Base-by-base conservation (phyloP, 2,113 vertebrate genomes). In the Taurulus bubalis region DNA sequence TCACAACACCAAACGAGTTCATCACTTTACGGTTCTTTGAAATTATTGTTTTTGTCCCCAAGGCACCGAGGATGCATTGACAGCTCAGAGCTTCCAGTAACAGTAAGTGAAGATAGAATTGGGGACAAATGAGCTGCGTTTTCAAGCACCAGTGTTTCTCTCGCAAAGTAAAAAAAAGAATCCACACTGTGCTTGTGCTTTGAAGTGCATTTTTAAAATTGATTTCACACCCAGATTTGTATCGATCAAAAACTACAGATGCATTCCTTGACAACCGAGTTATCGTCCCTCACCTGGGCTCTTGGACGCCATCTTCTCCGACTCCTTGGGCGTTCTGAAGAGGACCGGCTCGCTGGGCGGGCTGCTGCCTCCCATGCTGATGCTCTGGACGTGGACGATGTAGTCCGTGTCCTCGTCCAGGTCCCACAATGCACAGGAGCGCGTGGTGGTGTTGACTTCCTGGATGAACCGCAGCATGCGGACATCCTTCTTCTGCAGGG, bases 401-500 rank as follows among this genome's bases (percentile, higher is more conserved):
- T 99, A 99, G 85, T 98, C 97, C 0, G 97, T 99, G 94, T 99
- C 97, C 91, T 98, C 96, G 77, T 99, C 97, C 91, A 99, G 95
- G 88, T 98, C 98, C 98, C 98, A 98, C 82, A 99, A 91, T 58
- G 96, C 96, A 65, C 98, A 99, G 3, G 98, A 98, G 86, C 97
- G 97, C 3, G 97, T 98, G 93, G 98, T 98, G 85, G 98, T 98
- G 95, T 99, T 99, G 91, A 98, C 97, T 79, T 99, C 98, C 95
- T 98, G 97, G 94, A 98, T 99, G 94, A 98, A 97, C 78, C 98
- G 95, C 91, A 98, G 94, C 97, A 97, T 99, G 80, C 96, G 95
- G 56, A 98, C 97, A 3, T 98, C 97, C 92, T 98, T 99, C 91
- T 98, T 98, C 97, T 99, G 93, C 63, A 56, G 55, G 86, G 2